Percentiles rank a stretch among this genome's conserved stretches.
These are phyloP conservation scores for Petroica traversi DNA, from an alignment of 2,113 vertebrate genomes.

Conservation along the genomic window DNA sequence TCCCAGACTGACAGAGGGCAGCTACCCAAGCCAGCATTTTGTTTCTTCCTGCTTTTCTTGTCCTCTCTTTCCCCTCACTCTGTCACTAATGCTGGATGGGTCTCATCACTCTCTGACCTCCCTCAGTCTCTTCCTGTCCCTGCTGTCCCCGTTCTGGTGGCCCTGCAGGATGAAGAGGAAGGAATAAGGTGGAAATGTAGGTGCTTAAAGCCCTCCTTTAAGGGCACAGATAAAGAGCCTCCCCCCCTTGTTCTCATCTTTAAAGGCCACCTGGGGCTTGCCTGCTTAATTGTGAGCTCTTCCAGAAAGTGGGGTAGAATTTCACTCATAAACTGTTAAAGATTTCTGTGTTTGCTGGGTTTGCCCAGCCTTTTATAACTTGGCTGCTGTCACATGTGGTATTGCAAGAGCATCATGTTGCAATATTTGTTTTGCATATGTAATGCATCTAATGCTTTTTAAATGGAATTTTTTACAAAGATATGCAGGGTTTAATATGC, in stretches of 20 bases:
- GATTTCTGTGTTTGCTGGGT: background rate
- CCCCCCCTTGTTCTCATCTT: background rate
- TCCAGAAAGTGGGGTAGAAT: background rate
- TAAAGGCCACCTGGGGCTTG: background rate
- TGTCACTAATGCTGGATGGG: background rate
- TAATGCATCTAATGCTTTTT: background rate
- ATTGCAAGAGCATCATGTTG: background rate
- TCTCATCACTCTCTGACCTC: background rate
- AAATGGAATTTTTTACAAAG: background rate
- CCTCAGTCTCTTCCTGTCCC: background rate
- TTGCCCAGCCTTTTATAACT: background rate
- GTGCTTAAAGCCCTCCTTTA: background rate
- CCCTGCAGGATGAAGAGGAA: background rate
- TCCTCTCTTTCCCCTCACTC: background rate
- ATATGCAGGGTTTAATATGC: background rate
- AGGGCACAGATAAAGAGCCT: background rate
- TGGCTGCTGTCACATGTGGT: background rate
- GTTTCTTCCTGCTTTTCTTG: background rate
- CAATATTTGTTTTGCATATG: background rate
- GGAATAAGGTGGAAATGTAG: background rate
- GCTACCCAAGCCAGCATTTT: background rate
- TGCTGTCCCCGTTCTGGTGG: background rate
- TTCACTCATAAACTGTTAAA: background rate
- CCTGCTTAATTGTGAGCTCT: background rate
- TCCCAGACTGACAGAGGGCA: background rate